Evolutionary conservation across 2,888 invertebrate species (phyloP), one percentile per base, ranked within the genome.

Genomic region (Pterostichus madidus): DNA sequence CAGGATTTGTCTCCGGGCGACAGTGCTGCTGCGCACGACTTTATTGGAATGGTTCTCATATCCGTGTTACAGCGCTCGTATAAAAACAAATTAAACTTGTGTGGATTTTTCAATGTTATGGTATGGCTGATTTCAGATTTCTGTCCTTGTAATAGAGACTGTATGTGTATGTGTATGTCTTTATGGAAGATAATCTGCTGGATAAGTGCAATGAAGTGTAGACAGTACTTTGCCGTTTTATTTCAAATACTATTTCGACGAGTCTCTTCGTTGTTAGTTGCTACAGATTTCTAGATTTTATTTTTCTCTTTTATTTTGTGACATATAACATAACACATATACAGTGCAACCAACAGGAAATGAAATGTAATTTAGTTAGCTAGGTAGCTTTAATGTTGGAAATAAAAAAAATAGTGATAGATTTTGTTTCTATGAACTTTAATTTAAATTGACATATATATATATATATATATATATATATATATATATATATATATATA

Each of bases 41-140:
- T 76, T 76, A 76, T 76, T 76, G 76, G 76, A 76, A 76, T 76
- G 76, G 76, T 32, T 53, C 35, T 76, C 76, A 76, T 76, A 76
- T 76, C 76, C 76, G 76, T 71, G 68, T 71, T 71, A 71, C 68
- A 44, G 68, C 68, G 68, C 24, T 71, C 68, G 68, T 71, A 71
- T 71, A 71, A 71, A 71, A 71, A 71, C 68, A 71, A 71, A 71
- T 71, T 71, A 71, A 71, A 71, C 68, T 71, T 71, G 68, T 56
- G 56, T 71, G 68, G 68, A 71, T 71, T 71, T 71, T 71, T 71
- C 68, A 71, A 71, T 71, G 68, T 39, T 71, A 56, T 56, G 56
- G 13, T 8, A 56, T 56, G 56, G 56, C 56, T 56, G 56, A 56
- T 56, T 15, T 56, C 56, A 56, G 56, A 56, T 56, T 56, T 17